Percentiles rank a stretch among this genome's conserved stretches.
Conservation (phyloP, 2,888 invertebrate genomes). For the Julus scandinavius region DNA sequence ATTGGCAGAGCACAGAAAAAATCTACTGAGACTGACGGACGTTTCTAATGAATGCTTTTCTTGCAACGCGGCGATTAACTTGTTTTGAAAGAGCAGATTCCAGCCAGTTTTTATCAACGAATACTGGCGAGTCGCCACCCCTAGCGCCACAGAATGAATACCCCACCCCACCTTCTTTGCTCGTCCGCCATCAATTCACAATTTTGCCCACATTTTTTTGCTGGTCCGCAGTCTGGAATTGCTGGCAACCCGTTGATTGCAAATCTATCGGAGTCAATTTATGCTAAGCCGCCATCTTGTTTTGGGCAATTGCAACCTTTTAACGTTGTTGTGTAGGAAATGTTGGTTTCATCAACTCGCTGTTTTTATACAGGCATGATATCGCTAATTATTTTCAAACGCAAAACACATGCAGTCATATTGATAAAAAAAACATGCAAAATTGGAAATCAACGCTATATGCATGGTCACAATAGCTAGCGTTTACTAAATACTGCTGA, state of each 20-base stretch:
- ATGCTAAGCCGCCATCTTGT: too few relatives aligned
- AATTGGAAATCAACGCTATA: too few relatives aligned
- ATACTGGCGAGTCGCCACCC: conserved; percentile 7
- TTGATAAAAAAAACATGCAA: too few relatives aligned
- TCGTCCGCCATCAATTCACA: background rate
- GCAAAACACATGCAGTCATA: too few relatives aligned
- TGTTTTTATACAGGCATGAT: too few relatives aligned
- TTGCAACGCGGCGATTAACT: background rate
- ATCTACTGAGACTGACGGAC: conserved; percentile 25
- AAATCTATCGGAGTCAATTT: background rate
- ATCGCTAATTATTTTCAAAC: too few relatives aligned
- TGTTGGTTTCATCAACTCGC: too few relatives aligned
- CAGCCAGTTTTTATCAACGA: conserved; percentile 23
- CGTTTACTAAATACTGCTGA: too few relatives aligned
- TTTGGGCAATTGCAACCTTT: too few relatives aligned
- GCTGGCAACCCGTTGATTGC: background rate
- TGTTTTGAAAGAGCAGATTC: conserved; percentile 29
- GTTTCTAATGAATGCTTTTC: conserved; percentile 31
- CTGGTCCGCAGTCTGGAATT: background rate
- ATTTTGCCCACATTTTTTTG: background rate
- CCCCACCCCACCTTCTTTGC: background rate
- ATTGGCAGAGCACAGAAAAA: background rate
- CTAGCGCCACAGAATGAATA: background rate
- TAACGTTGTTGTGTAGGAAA: too few relatives aligned
- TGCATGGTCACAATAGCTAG: too few relatives aligned